Percentiles rank a stretch among this genome's conserved stretches.
These are phyloP conservation scores for Corythaixoides concolor DNA, from an alignment of 2,113 vertebrate species.

Conservation along the genomic window DNA sequence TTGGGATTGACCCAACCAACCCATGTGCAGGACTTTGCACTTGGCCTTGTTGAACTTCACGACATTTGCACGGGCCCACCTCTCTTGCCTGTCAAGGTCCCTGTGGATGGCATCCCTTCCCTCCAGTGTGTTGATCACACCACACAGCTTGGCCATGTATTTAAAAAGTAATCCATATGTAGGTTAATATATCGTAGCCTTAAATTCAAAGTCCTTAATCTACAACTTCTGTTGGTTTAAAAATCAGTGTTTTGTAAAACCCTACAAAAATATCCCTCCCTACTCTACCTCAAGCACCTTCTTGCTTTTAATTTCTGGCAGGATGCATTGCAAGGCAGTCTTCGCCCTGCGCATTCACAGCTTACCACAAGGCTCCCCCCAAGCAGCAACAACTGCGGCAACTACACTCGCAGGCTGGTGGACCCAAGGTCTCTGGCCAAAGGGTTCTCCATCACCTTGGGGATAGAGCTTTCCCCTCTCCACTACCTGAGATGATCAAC, in stretches of 20 bases:
- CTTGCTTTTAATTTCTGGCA: neutral
- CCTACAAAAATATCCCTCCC: neutral
- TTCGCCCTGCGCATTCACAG: accelerated
- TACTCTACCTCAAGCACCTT: neutral
- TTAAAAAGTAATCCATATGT: neutral
- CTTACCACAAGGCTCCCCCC: neutral
- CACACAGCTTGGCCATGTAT: neutral
- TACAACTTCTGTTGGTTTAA: neutral
- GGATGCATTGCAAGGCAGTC: neutral
- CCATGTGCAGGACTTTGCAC: too few species aligned
- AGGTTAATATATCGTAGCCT: neutral
- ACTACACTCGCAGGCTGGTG: accelerated
- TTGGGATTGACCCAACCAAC: too few species aligned
- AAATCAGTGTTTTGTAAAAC: neutral
- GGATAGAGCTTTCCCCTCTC: neutral
- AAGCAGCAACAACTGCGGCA: neutral
- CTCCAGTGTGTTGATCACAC: too few species aligned
- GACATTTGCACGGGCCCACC: too few species aligned
- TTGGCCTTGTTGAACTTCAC: too few species aligned
- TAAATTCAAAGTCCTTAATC: neutral
- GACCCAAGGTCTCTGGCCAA: neutral
- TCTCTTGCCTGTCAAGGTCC: too few species aligned
- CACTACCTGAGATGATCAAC: neutral
- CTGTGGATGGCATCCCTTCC: too few species aligned
- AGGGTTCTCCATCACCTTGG: neutral